Evolutionary conservation across 2,113 vertebrate genomes (phyloP).

Genomic region (Onychorhynchus coronatus): DNA sequence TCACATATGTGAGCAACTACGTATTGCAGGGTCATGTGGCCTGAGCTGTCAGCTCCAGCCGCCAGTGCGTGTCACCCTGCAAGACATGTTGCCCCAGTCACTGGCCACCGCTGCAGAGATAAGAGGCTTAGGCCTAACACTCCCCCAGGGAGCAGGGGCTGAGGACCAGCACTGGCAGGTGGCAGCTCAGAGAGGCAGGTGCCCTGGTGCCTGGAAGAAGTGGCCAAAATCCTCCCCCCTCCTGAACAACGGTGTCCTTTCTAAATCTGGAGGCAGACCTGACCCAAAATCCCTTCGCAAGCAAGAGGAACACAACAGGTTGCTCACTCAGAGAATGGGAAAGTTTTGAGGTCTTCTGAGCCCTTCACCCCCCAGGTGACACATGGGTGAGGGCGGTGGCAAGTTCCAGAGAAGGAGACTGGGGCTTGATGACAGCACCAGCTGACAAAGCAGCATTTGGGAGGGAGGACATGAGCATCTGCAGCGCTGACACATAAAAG

Average conservation of each 20-base stretch:
- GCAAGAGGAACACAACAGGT: not conserved
- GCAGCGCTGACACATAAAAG: not conserved
- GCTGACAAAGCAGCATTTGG: constrained; percentile 31
- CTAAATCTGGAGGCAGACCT: not conserved
- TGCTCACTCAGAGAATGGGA: accelerated
- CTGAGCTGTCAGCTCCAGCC: not conserved
- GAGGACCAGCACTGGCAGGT: accelerated
- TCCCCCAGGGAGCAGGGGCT: accelerated
- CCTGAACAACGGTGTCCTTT: not conserved
- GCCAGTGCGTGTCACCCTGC: accelerated
- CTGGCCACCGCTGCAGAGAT: not conserved
- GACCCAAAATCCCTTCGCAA: not conserved
- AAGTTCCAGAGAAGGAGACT: not conserved
- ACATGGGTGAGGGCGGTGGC: accelerated
- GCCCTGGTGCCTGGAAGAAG: not conserved
- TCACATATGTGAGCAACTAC: not conserved
- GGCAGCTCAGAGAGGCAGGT: not conserved
- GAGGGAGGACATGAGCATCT: constrained; percentile 25
- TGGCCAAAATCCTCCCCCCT: not conserved
- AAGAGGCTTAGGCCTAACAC: not conserved
- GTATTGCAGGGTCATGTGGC: accelerated
- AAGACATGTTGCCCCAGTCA: accelerated
- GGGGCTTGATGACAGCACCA: not conserved
- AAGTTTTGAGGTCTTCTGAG: not conserved
- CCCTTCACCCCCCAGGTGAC: accelerated